These are phyloP conservation scores for Tachina fera DNA, from an alignment of 2,888 invertebrate genomes.

Conservation along the genomic window DNA sequence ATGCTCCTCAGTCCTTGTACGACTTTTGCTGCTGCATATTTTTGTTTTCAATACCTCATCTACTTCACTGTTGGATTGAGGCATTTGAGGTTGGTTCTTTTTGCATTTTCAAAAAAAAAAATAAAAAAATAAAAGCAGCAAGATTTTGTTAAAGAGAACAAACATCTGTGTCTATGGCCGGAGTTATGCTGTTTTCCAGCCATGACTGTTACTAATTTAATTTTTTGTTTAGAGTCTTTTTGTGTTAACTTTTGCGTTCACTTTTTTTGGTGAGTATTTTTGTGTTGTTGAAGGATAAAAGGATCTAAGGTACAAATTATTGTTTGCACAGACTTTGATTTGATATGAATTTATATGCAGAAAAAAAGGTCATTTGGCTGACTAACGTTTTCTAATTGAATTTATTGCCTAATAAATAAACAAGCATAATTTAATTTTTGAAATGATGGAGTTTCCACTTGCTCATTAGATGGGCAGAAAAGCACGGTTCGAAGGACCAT, in stretches of 20 bases:
- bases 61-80: neutral
- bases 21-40: neutral
- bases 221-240: slow-evolving; percentile 54
- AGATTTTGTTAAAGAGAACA: neutral
- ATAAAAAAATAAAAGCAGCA: neutral
- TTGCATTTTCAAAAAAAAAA: neutral
- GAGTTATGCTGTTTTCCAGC: slow-evolving; percentile 46
- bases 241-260: slow-evolving; percentile 28
- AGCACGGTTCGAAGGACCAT: too few relatives aligned
- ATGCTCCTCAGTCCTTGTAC: neutral
- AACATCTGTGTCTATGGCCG: neutral
- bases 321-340: too few relatives aligned
- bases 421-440: too few relatives aligned
- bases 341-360: too few relatives aligned
- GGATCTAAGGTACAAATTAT: neutral
- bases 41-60: neutral
- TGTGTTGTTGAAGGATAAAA: neutral
- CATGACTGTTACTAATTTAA: slow-evolving; percentile 68
- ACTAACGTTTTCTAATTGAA: too few relatives aligned
- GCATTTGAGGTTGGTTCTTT: slow-evolving; percentile 19
- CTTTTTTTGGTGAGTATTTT: neutral
- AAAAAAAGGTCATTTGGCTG: too few relatives aligned
- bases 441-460: too few relatives aligned
- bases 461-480: too few relatives aligned
- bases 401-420: too few relatives aligned